Percentiles rank a stretch among this genome's conserved stretches.
Evolutionary conservation across 2,888 invertebrate species (phyloP).

Genomic region (Amphipoea oculea): DNA sequence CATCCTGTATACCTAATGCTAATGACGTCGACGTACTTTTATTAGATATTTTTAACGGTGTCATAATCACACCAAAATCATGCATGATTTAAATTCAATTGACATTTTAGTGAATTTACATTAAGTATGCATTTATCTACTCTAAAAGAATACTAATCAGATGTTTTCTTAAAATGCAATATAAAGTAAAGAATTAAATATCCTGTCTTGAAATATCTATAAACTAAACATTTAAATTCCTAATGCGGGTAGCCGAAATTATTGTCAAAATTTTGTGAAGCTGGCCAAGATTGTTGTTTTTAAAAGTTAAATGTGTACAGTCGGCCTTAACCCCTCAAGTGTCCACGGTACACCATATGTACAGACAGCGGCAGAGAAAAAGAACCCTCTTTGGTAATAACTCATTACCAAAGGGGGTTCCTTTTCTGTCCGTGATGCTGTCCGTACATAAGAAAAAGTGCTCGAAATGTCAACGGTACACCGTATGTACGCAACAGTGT

Average conservation of each 20-base stretch:
- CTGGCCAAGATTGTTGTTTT: not conserved
- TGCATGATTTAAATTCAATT: constrained; percentile 34
- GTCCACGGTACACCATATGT: no score
- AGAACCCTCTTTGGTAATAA: no score
- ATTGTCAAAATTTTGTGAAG: not conserved
- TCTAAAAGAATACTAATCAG: constrained; percentile 47
- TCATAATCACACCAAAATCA: not conserved
- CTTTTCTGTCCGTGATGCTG: no score
- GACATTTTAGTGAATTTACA: constrained; percentile 49
- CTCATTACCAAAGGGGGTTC: no score
- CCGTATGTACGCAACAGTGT: no score
- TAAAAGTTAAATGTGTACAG: not conserved
- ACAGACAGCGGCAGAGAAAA: no score
- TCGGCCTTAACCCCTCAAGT: not conserved
- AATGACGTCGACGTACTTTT: not conserved
- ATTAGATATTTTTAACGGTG: constrained; percentile 2
- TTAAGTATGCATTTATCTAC: constrained; percentile 25
- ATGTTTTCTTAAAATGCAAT: constrained; percentile 5
- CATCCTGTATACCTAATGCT: no score
- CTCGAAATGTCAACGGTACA: no score
- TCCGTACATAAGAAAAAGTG: no score
- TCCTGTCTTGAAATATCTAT: constrained; percentile 21
- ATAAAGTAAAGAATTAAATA: constrained; percentile 32
- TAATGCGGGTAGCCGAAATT: constrained; percentile 12
- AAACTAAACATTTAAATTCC: constrained; percentile 21